A percentile compares a stretch with the other conserved stretches of the same genome.
Conservation (phyloP, 1,140 invertebrate species). For the Listronotus bonariensis region DNA sequence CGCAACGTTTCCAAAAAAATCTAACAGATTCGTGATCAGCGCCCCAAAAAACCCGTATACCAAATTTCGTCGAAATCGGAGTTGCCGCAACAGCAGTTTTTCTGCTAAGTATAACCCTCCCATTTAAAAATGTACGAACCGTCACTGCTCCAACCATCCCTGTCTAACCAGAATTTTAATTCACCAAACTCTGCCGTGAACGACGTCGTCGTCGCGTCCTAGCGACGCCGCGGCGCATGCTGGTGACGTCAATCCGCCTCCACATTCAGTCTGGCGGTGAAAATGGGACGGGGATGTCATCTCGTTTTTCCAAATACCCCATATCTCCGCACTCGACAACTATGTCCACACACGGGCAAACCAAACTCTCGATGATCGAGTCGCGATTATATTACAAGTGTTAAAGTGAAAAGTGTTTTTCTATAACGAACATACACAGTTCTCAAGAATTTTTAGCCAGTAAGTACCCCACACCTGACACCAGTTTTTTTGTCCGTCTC, state of each 20-base stretch:
- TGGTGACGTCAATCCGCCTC: conserved; percentile 51
- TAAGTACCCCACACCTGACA: too few relatives aligned
- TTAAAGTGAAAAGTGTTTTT: too few relatives aligned
- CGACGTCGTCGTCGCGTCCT: conserved; percentile 34
- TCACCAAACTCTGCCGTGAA: conserved; percentile 23
- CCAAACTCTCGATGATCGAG: conserved; percentile 12
- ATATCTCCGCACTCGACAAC: conserved; percentile 18
- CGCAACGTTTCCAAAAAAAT: too few relatives aligned
- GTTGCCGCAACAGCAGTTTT: too few relatives aligned
- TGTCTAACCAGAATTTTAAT: conserved; percentile 20
- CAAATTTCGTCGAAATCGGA: too few relatives aligned
- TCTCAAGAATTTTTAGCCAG: too few relatives aligned
- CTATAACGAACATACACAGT: too few relatives aligned
- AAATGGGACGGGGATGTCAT: conserved; percentile 46
- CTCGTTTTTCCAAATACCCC: conserved; percentile 15
- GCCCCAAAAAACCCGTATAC: too few relatives aligned
- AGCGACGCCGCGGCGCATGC: conserved; percentile 40
- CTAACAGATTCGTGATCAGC: too few relatives aligned
- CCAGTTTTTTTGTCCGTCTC: too few relatives aligned
- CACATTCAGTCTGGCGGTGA: conserved; percentile 48
- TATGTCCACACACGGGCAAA: conserved; percentile 4
- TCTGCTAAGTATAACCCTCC: too few relatives aligned
- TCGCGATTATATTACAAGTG: not conserved
- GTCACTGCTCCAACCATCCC: not conserved
- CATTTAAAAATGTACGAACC: too few relatives aligned